phyloP scores from a whole-genome alignment of 2,113 vertebrate species.

The Morone chrysops region DNA sequence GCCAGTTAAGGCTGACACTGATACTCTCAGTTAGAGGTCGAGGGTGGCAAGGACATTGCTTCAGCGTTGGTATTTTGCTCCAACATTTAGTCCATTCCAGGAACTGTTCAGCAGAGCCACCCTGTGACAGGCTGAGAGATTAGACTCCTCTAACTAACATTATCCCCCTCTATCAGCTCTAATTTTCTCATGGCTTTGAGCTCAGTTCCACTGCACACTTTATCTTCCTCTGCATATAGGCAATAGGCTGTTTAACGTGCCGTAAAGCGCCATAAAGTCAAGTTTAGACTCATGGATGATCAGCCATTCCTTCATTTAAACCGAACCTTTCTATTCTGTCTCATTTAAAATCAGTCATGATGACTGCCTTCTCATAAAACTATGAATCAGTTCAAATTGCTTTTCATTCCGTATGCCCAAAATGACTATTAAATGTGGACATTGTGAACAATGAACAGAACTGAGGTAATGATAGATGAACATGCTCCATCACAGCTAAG shows the following conservation, averaged over 20 bases:
- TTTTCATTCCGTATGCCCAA: neutral
- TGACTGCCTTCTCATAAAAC: constrained; percentile 1
- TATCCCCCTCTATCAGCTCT: constrained; percentile 17
- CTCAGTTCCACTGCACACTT: neutral
- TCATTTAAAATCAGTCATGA: constrained; percentile 6
- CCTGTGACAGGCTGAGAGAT: constrained; percentile 25
- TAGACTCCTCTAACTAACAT: constrained; percentile 7
- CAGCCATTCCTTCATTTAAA: constrained; percentile 13
- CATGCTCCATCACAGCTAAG: neutral
- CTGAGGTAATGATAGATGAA: neutral
- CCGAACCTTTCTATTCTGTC: constrained; percentile 1
- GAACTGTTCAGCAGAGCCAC: neutral
- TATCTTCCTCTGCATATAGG: constrained; percentile 15
- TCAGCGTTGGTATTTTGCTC: neutral
- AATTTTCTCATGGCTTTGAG: constrained; percentile 26
- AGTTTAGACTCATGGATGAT: neutral
- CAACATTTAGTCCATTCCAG: neutral
- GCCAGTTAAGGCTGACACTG: constrained; percentile 39
- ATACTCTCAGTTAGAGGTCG: constrained; percentile 30
- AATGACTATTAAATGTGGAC: neutral
- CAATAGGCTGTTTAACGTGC: constrained; percentile 17
- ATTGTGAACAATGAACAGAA: neutral
- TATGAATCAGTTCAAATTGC: neutral
- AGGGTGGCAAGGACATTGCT: neutral
- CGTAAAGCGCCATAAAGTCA: neutral